These are phyloP conservation scores for Chlorocebus sabaeus DNA, from an alignment of 2,113 vertebrate genomes.

Conservation along the genomic window DNA sequence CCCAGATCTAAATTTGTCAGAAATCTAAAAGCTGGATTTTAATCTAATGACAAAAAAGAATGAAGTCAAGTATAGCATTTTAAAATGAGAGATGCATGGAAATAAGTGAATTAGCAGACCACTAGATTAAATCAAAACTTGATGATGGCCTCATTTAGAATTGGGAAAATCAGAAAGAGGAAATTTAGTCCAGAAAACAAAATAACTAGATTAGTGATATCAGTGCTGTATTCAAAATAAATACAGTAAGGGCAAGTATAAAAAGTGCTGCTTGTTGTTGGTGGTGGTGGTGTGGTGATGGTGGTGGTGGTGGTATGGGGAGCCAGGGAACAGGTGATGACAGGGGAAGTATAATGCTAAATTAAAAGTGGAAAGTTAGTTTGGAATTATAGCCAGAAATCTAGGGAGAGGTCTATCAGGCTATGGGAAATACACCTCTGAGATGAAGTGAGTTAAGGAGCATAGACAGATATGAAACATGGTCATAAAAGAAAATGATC, in stretches of 20 bases:
- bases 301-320: neutral
- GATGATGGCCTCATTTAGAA: neutral
- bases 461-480: neutral
- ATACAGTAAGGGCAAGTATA: neutral
- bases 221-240: slow-evolving; percentile 13
- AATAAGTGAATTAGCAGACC: neutral
- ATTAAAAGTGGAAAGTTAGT: neutral
- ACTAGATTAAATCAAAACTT: neutral
- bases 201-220: neutral
- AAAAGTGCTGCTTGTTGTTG: neutral
- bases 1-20: neutral
- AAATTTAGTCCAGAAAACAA: slow-evolving; percentile 7
- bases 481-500: neutral
- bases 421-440: neutral
- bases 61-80: neutral
- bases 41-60: slow-evolving; percentile 28
- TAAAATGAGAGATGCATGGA: neutral
- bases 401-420: neutral
- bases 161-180: neutral
- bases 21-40: slow-evolving; percentile 4
- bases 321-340: neutral
- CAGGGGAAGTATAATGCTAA: neutral
- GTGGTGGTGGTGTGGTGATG: neutral
- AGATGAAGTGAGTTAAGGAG: neutral
- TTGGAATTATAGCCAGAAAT: slow-evolving; percentile 34